Evolutionary conservation across 2,113 vertebrate genomes (phyloP), one percentile per base, ranked within the genome.

Genomic region (Brachionichthys hirsutus): DNA sequence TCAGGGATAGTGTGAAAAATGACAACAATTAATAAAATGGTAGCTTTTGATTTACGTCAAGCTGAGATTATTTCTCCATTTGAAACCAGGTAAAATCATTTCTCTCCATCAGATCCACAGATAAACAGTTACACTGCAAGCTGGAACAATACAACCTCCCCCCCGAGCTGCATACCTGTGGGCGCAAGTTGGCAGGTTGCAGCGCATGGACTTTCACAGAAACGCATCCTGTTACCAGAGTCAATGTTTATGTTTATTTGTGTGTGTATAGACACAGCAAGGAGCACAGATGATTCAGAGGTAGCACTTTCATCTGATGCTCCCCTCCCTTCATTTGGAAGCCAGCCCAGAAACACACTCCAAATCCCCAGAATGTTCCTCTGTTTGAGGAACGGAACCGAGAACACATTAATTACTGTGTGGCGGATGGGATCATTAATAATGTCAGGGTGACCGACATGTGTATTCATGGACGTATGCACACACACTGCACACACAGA

Each of bases 351-450:
- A 76, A 51, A 54, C n/a, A 63, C 41, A 91, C 93, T 84, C 89
- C 91, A 14, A 94, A 92, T 84, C 92, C 92, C 91, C 35, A 92
- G 91, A 42, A 92, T 93, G 36, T 42, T 57, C 58, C 40, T 54
- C 57, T 69, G 48, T 78, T 53, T 71, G 65, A 58, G 65, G 30
- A 49, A 67, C 4, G 1, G 50, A 46, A 72, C 8, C 0, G 0
- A 78, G 46, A 48, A 24, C 7, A 46, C 51, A 49, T 17, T 9
- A 54, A 54, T 30, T 24, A 48, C 50, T 38, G 12, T 18, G 34
- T 70, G 15, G 22, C 20, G n/a, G 35, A 22, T 24, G 17, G 65
- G 63, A 68, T 61, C 77, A 67, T 51, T 15, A 53, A 19, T 18
- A 51, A 62, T 36, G 20, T 52, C 50, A 42, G 17, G 36, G 43